Percentiles rank a stretch among this genome's conserved stretches.
phyloP scores from a whole-genome alignment of 2,888 invertebrate genomes.

The Drosophila affinis region DNA sequence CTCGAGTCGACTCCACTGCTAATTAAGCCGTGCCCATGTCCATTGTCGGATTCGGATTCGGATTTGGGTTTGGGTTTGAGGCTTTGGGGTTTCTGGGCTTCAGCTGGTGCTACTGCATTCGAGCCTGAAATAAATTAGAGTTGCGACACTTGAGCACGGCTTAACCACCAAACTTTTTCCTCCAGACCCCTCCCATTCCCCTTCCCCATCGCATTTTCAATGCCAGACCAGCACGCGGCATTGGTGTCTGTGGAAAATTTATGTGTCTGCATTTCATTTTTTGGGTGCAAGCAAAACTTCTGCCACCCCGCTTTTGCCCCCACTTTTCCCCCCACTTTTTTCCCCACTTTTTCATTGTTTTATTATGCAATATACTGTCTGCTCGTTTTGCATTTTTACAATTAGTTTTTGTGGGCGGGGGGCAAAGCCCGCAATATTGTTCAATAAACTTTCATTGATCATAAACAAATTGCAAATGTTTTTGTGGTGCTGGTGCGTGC shows the following conservation, averaged over 20 bases:
- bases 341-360: neutral
- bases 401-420: conserved; percentile 43
- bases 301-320: neutral
- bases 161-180: conserved; percentile 1
- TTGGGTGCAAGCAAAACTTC: conserved; percentile 33
- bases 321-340: neutral
- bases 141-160: conserved; percentile 61
- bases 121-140: conserved; percentile 60
- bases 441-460: conserved; percentile 58
- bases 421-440: conserved; percentile 43
- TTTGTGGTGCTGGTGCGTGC: conserved; percentile 11
- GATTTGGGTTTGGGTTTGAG: conserved; percentile 6
- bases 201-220: conserved; percentile 44
- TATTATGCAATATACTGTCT: conserved; percentile 10
- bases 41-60: conserved; percentile 7
- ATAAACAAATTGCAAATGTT: conserved; percentile 51
- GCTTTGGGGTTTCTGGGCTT: neutral
- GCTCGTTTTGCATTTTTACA: conserved; percentile 35
- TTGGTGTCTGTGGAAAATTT: conserved; percentile 67
- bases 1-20: conserved; percentile 40
- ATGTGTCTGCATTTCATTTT: conserved; percentile 69
- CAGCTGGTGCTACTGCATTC: conserved; percentile 32
- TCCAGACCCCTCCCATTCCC: conserved; percentile 1
- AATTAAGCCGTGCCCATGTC: conserved; percentile 51
- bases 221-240: conserved; percentile 56